Base-by-base conservation (phyloP, 2,888 invertebrate species). In the Fragum sueziense region DNA sequence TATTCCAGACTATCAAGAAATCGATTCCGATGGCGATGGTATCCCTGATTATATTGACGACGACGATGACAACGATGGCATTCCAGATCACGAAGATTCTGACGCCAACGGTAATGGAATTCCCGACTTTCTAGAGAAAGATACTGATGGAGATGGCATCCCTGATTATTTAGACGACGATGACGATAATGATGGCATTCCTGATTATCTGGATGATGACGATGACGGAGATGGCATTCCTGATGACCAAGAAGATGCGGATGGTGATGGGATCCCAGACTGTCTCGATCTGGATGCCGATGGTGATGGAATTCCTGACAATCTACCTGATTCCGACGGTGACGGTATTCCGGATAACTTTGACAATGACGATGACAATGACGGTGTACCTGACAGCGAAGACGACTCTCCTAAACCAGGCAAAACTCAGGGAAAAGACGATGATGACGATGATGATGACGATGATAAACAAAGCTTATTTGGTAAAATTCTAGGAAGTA, bases 41-140 rank as follows among this genome's bases (percentile, higher is more conserved):
- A 89, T 91, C 54, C 91, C 90, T 2, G 91, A 91, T 78, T 52
- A 85, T 75, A 33, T 78, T 1, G 81, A 87, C 34, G 86, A 86
- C 47, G 14, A 78, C 61, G 86, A 87, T 77, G 86, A 86, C 82
- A 87, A 73, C 75, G 86, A 88, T 77, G 89, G 88, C 47, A 85
- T 90, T 51, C 88, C 88, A 33, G 86, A 87, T 69, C 47, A 87
- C 14, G 68, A 86, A 51, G 88, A 89, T 59, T 87, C 91, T 34
- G 90, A 90, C 52, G 82, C 73, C 51, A 90, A 92, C 83, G 90
- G 89, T 7, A 88, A 92, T 80, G 92, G 92, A 37, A 90, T 92
- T 57, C 90, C 90, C 1, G 90, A 88, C 68, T 73, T 79, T 41
- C 25, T 79, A 34, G 86, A 86, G 69, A 79, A 86, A 41, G 88